Evolutionary conservation across 2,888 invertebrate genomes (phyloP).

Genomic region (Xylota sylvarum): DNA sequence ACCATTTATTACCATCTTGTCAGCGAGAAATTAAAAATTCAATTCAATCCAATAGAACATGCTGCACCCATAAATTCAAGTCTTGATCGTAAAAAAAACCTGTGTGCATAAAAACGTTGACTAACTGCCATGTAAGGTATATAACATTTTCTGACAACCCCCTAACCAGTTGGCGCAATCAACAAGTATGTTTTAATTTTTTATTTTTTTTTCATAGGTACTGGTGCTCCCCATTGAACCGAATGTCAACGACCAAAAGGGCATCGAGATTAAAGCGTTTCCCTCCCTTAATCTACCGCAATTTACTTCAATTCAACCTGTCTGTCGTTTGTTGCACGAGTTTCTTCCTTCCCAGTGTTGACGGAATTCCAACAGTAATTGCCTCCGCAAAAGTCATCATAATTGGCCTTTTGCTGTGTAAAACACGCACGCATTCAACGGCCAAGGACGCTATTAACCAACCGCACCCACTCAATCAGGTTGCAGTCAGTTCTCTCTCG

Average conservation of each 20-base stretch:
- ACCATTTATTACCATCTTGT: conserved; percentile 2
- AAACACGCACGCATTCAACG: conserved; percentile 51
- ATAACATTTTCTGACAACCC: conserved; percentile 11
- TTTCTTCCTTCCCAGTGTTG: conserved; percentile 41
- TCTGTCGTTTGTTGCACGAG: conserved; percentile 32
- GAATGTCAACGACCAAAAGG: conserved; percentile 47
- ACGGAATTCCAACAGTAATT: conserved; percentile 72
- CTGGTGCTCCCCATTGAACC: conserved; percentile 8
- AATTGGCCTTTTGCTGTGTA: conserved; percentile 50
- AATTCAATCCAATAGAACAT: conserved; percentile 6
- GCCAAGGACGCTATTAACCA: conserved; percentile 73
- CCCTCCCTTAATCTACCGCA: conserved; percentile 24
- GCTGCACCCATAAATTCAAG: conserved; percentile 22
- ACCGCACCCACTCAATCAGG: conserved; percentile 72
- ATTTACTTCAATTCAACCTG: conserved; percentile 57
- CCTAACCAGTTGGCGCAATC: not conserved
- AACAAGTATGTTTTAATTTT: conserved; percentile 35
- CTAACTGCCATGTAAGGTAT: not conserved
- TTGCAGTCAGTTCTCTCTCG: not conserved
- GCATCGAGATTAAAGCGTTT: conserved; percentile 43
- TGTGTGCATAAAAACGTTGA: not conserved
- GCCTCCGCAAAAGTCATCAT: conserved; percentile 68
- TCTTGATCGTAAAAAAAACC: not conserved
- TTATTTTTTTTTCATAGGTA: not conserved
- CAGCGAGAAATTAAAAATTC: conserved; percentile 4